Conservation (phyloP, 1,140 invertebrate species). For the Magallana gigas region DNA sequence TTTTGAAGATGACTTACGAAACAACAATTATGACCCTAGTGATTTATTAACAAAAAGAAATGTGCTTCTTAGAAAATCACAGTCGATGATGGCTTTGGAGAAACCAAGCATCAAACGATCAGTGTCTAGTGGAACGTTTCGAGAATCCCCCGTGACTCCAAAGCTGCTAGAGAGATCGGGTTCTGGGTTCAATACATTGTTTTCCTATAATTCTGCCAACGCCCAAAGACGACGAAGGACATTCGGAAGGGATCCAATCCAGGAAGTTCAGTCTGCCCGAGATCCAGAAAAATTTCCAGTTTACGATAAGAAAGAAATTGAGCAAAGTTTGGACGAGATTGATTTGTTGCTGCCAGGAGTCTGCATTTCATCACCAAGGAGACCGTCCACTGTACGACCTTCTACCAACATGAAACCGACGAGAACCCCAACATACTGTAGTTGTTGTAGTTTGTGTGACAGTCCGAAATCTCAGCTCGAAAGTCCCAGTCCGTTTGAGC, state of each 20-base stretch:
- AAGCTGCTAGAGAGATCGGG: background rate
- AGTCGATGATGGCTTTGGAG: constrained; percentile 34
- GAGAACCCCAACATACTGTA: constrained; percentile 40
- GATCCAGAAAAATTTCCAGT: constrained; percentile 37
- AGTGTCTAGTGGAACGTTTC: constrained; percentile 35
- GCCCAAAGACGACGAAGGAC: background rate
- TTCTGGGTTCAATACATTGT: background rate
- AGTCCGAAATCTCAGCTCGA: constrained; percentile 1
- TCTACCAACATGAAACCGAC: constrained; percentile 34
- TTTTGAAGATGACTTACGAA: constrained; percentile 29
- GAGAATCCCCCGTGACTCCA: constrained; percentile 13
- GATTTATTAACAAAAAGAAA: constrained; percentile 37
- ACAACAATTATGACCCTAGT: constrained; percentile 31
- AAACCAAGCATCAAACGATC: constrained; percentile 29
- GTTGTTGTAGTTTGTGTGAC: constrained; percentile 51
- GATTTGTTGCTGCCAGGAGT: constrained; percentile 47
- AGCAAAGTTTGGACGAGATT: constrained; percentile 38
- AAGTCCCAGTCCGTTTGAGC: background rate
- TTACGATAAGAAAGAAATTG: constrained; percentile 43
- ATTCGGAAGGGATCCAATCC: background rate
- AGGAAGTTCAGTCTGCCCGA: constrained; percentile 23
- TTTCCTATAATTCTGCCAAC: constrained; percentile 17
- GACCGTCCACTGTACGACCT: constrained; percentile 18
- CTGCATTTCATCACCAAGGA: constrained; percentile 24
- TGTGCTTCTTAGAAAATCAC: constrained; percentile 23